Conservation (phyloP, 2,797 vertebrate species). For the Helarctos malayanus region DNA sequence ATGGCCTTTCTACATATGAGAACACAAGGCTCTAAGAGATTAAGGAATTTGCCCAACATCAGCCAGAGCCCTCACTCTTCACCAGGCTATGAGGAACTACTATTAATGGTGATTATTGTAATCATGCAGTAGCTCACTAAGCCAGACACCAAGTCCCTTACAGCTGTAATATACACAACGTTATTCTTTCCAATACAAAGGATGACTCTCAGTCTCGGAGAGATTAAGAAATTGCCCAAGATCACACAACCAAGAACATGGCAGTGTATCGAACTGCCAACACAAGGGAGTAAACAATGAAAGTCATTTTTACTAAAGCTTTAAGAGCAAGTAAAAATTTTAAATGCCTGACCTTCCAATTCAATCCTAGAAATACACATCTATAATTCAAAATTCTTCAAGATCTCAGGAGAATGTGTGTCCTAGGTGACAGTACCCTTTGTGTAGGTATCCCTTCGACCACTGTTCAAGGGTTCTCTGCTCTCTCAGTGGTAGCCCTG, state of each 20-base stretch:
- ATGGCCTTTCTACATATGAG: not conserved
- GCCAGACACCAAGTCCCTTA: not conserved
- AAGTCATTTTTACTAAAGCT: conserved; percentile 43
- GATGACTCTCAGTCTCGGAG: not conserved
- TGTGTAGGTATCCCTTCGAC: not conserved
- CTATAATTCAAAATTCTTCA: conserved; percentile 45
- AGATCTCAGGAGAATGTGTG: not conserved
- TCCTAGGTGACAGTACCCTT: not conserved
- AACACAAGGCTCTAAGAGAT: not conserved
- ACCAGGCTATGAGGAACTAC: not conserved
- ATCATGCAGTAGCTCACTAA: conserved; percentile 25
- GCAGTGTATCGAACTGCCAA: not conserved
- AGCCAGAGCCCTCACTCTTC: not conserved
- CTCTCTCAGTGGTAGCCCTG: not conserved
- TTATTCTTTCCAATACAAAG: conserved; percentile 45
- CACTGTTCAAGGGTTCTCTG: not conserved
- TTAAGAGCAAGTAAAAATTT: conserved; percentile 43
- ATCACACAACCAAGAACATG: conserved; percentile 22
- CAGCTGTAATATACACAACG: not conserved
- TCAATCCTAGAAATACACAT: conserved; percentile 30
- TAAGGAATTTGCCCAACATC: not conserved
- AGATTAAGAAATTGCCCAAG: conserved; percentile 4
- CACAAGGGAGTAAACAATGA: not conserved
- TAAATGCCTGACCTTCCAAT: not conserved
- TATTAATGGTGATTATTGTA: not conserved